phyloP scores from a whole-genome alignment of 2,113 vertebrate species.

The Pimephales promelas region DNA sequence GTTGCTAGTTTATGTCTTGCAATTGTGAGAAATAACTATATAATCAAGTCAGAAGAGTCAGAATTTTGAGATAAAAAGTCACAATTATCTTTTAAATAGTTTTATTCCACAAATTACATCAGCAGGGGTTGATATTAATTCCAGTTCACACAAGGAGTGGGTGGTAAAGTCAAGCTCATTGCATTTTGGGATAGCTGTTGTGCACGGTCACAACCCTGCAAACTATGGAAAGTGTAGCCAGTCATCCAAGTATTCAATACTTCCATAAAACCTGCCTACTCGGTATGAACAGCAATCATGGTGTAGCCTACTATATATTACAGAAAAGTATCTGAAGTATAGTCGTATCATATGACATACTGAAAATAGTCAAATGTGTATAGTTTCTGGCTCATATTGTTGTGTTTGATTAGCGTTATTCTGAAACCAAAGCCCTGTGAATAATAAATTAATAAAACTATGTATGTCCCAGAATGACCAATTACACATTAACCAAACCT shows the following conservation, averaged over 20 bases:
- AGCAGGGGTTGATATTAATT: not conserved
- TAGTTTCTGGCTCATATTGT: not conserved
- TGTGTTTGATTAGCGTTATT: not conserved
- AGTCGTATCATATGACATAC: not conserved
- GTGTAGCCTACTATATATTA: not conserved
- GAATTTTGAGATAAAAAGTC: too few relatives aligned
- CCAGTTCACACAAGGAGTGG: not conserved
- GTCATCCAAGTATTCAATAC: not conserved
- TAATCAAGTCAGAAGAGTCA: too few relatives aligned
- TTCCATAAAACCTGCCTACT: not conserved
- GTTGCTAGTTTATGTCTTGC: too few relatives aligned
- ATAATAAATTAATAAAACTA: not conserved
- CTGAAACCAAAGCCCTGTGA: not conserved
- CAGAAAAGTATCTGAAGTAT: not conserved
- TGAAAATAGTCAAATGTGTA: not conserved
- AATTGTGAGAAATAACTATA: too few relatives aligned
- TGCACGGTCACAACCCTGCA: not conserved
- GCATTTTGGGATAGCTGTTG: not conserved
- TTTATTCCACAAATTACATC: not conserved
- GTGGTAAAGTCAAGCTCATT: not conserved
- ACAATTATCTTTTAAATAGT: too few relatives aligned
- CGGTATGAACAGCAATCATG: not conserved
- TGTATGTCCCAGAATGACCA: conserved; percentile 11
- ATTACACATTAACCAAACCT: conserved; percentile 20
- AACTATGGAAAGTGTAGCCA: not conserved